Conservation (phyloP, 2,797 vertebrate species). For the Pseudotriccus pelzelni region DNA sequence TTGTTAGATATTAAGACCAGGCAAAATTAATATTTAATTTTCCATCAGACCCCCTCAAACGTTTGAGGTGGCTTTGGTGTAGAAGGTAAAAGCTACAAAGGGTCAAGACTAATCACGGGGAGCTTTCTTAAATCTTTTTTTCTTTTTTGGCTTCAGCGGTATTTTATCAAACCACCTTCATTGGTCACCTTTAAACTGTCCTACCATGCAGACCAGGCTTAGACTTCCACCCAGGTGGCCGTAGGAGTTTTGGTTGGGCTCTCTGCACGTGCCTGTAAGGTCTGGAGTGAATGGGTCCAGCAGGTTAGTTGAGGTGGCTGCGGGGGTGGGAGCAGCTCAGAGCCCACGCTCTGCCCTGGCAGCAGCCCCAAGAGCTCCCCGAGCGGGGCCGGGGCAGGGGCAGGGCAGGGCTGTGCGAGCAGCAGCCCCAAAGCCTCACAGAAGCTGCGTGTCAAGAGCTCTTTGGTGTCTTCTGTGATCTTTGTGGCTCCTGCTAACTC, state of each 20-base stretch:
- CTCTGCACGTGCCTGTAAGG: not conserved
- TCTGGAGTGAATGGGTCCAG: not conserved
- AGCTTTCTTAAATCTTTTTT: not conserved
- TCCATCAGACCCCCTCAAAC: slow-evolving; percentile 66
- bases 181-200: slow-evolving; percentile 23
- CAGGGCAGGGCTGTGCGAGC: not conserved
- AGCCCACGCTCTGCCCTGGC: not conserved
- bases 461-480: slow-evolving; percentile 64
- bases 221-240: not conserved
- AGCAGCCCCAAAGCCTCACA: slow-evolving; percentile 22
- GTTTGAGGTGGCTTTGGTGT: slow-evolving; percentile 62
- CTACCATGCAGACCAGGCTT: slow-evolving; percentile 29
- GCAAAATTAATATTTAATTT: slow-evolving; percentile 77
- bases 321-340: not conserved
- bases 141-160: slow-evolving; percentile 19
- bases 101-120: slow-evolving; percentile 17
- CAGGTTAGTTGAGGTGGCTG: not conserved
- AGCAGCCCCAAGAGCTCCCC: not conserved
- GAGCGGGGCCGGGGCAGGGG: no score
- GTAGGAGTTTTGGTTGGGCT: slow-evolving; percentile 11
- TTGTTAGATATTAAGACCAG: slow-evolving; percentile 85
- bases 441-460: slow-evolving; percentile 49
- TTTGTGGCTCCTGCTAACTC: slow-evolving; percentile 15
- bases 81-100: slow-evolving; percentile 51
- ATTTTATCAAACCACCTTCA: slow-evolving; percentile 45